phyloP scores from a whole-genome alignment of 2,797 vertebrate species.

The Hozukius guyotensis region DNA sequence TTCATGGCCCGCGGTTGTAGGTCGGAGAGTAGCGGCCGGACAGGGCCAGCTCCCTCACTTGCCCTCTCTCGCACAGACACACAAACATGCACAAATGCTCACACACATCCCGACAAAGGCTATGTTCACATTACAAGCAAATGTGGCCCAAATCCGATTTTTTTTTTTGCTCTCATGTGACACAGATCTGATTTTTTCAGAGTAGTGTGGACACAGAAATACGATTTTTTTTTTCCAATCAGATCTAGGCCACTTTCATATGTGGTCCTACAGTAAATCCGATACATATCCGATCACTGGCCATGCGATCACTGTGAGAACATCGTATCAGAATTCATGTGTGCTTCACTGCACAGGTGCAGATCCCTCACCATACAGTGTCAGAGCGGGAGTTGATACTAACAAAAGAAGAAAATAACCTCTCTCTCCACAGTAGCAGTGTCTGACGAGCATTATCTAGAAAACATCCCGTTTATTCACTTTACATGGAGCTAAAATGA shows the following conservation, averaged over 20 bases:
- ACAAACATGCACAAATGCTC: background rate
- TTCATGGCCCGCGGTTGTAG: conserved; percentile 60
- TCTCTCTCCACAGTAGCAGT: background rate
- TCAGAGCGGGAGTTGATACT: rapidly evolving
- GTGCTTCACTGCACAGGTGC: background rate
- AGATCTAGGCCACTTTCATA: background rate
- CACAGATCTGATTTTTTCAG: too few relatives aligned
- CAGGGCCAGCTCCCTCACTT: conserved; percentile 44
- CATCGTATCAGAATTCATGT: background rate
- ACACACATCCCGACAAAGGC: background rate
- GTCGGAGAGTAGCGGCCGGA: conserved; percentile 13
- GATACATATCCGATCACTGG: background rate
- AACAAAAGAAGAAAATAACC: background rate
- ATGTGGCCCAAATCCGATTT: background rate
- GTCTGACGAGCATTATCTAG: background rate
- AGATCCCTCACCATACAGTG: too few relatives aligned
- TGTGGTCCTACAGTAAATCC: background rate
- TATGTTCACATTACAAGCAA: background rate
- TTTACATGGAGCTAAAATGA: too few relatives aligned
- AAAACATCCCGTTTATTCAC: too few relatives aligned
- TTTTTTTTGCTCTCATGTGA: background rate
- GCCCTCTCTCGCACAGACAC: conserved; percentile 1
- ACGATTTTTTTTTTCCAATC: background rate
- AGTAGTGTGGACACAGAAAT: background rate
- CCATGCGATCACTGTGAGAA: background rate